phyloP scores from a whole-genome alignment of 2,888 invertebrate genomes.

The Julus scandinavius region DNA sequence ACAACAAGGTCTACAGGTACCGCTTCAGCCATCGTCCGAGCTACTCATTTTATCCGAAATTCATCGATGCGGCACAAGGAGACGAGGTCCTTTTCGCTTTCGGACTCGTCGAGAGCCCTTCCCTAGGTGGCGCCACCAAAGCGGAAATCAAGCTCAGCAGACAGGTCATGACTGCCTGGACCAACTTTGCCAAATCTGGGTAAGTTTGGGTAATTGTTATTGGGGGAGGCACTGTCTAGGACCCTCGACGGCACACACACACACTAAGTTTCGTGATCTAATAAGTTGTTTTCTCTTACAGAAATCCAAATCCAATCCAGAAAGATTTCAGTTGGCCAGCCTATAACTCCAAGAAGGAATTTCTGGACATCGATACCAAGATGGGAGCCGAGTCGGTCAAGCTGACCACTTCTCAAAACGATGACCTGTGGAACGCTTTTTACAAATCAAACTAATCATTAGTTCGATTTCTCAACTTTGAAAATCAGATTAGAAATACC shows the following conservation, averaged over 20 bases:
- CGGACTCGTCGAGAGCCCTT: slow-evolving; percentile 55
- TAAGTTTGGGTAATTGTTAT: slow-evolving; percentile 55
- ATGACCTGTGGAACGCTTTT: neutral
- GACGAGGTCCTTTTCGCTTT: slow-evolving; percentile 61
- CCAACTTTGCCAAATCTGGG: slow-evolving; percentile 60
- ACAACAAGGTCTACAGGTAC: slow-evolving; percentile 60
- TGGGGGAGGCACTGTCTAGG: too few species aligned
- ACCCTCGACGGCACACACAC: too few species aligned
- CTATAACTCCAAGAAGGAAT: neutral
- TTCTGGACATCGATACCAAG: slow-evolving; percentile 43
- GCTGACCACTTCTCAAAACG: neutral
- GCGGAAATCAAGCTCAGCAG: slow-evolving; percentile 57
- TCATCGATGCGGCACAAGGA: slow-evolving; percentile 60
- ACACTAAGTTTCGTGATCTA: too few species aligned
- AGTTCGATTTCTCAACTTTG: neutral
- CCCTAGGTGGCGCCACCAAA: neutral
- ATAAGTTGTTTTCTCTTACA: slow-evolving; percentile 28
- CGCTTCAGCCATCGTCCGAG: slow-evolving; percentile 62
- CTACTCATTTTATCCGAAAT: slow-evolving; percentile 59
- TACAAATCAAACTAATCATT: neutral
- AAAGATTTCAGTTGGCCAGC: slow-evolving; percentile 27
- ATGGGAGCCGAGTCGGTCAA: slow-evolving; percentile 50
- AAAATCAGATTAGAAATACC: slow-evolving; percentile 9
- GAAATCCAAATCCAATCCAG: slow-evolving; percentile 53
- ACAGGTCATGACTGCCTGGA: slow-evolving; percentile 58